Evolutionary conservation across 2,113 vertebrate species (phyloP), one percentile per base, ranked within the genome.

Genomic region (Uropsilus gracilis): DNA sequence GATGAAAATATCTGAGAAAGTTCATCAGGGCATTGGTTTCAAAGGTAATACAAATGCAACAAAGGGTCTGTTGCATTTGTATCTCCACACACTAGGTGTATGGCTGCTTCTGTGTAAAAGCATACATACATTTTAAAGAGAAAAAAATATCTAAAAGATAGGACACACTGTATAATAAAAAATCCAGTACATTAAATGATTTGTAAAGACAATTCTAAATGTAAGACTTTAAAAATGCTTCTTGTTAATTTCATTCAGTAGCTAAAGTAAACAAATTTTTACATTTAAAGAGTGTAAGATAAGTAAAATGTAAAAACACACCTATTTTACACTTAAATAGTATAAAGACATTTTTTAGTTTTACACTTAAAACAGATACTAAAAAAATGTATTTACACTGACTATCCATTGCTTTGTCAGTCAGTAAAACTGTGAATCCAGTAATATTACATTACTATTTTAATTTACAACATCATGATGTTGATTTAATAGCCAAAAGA

Each of bases 241-340:
- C 82, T 73, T 73, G 39, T 89, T 93, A 80, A 69, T 63, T 77
- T 83, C 30, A 89, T 66, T 8, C 80, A 80, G 75, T 66, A 48
- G 81, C 81, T 86, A 86, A 95, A 72, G 68, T 61, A 88, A 66
- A 90, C 22, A 95, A 17, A 85, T 59, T 72, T 34, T 93, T 46
- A 86, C 17, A 89, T 24, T 66, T 59, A 53, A 72, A 83, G 64
- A 69, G 20, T n/a, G n/a, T n/a, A n/a, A n/a, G n/a, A n/a, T n/a
- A n/a, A n/a, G n/a, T n/a, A n/a, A n/a, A n/a, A n/a, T n/a, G n/a
- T n/a, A n/a, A n/a, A n/a, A n/a, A n/a, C n/a, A n/a, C n/a, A n/a
- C n/a, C n/a, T n/a, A n/a, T n/a, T n/a, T n/a, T n/a, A n/a, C n/a
- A n/a, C n/a, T n/a, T n/a, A n/a, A n/a, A n/a, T n/a, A n/a, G n/a